These are phyloP conservation scores for Terrapene triunguis DNA, from an alignment of 2,113 vertebrate genomes.

Conservation along the genomic window DNA sequence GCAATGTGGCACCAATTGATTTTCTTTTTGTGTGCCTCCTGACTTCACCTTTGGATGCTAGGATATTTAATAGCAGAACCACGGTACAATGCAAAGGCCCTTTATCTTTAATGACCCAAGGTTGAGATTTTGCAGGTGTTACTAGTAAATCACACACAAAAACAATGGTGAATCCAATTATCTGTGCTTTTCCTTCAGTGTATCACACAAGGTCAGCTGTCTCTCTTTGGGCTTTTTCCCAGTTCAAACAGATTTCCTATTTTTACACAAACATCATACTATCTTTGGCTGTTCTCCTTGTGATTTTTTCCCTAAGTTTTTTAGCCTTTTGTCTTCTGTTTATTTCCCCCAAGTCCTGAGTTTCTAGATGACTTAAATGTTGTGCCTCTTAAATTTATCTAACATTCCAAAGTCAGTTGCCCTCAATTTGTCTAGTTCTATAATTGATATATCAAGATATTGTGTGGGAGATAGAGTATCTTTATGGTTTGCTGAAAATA, in stretches of 20 bases:
- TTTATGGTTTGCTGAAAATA: not conserved
- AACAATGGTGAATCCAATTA: not conserved
- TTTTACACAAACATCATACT: not conserved
- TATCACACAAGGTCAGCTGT: not conserved
- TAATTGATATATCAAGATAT: not conserved
- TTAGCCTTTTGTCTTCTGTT: not conserved
- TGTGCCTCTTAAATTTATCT: not conserved
- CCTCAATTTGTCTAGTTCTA: not conserved
- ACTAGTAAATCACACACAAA: not conserved
- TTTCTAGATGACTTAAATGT: not conserved
- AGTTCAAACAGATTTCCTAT: not conserved
- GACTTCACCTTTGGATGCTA: not conserved
- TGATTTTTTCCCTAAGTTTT: not conserved
- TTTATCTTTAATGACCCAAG: not conserved
- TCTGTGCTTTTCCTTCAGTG: not conserved
- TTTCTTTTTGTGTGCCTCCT: not conserved
- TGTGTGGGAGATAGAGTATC: not conserved
- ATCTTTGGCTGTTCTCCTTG: fast-evolving
- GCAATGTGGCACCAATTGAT: not conserved
- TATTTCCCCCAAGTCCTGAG: fast-evolving
- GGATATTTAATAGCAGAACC: not conserved
- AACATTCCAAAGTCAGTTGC: not conserved
- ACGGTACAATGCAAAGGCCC: not conserved
- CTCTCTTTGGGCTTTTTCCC: not conserved
- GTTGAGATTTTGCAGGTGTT: not conserved